phyloP scores from a whole-genome alignment of 2,113 vertebrate genomes.

The Isichthys henryi region DNA sequence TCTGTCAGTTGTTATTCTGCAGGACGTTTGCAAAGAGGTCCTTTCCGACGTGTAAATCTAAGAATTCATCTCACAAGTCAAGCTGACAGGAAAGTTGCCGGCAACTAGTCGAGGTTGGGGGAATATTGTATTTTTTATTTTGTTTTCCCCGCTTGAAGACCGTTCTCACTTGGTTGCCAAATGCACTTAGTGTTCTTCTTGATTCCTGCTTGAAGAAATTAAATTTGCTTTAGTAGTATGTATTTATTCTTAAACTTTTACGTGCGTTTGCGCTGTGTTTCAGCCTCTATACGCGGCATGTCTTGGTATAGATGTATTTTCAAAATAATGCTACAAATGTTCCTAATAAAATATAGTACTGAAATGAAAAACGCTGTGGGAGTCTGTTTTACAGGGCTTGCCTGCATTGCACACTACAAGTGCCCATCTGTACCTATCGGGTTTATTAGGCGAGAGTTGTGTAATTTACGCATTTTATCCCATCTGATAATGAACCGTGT shows the following conservation, averaged over 20 bases:
- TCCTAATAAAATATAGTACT: conserved; percentile 15
- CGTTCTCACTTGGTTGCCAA: background rate
- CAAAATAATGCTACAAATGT: conserved; percentile 19
- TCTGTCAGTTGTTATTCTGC: background rate
- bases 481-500: background rate
- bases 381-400: background rate
- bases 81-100: background rate
- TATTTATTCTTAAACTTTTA: conserved; percentile 21
- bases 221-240: conserved; percentile 5
- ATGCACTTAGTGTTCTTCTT: background rate
- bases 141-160: background rate
- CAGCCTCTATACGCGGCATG: background rate
- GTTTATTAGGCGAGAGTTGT: background rate
- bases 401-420: background rate
- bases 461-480: background rate
- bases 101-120: background rate
- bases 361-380: background rate
- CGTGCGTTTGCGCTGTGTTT: conserved; percentile 22
- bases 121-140: background rate
- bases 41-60: background rate
- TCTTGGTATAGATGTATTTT: conserved; percentile 18
- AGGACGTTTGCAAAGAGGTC: background rate
- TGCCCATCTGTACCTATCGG: background rate
- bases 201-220: background rate
- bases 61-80: background rate